Percentiles rank a stretch among this genome's conserved stretches.
Evolutionary conservation across 2,113 vertebrate species (phyloP).

Genomic region (Grantiella picta): DNA sequence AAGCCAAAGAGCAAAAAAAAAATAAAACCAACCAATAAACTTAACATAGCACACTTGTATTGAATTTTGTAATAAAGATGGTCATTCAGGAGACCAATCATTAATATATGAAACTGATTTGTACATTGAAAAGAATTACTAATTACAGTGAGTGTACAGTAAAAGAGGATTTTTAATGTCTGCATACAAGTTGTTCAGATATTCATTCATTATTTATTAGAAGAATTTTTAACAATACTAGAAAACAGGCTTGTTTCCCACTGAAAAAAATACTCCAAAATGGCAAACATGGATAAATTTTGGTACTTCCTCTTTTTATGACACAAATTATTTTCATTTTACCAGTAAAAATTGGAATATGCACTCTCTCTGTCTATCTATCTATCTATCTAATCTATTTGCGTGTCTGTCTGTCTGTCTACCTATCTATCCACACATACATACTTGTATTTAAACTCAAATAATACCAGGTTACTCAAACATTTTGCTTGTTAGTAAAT

Average conservation of each 20-base stretch:
- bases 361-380: not conserved
- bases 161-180: not conserved
- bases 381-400: not conserved
- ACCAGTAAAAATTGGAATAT: not conserved
- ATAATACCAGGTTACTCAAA: not conserved
- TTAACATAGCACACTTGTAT: not conserved
- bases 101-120: not conserved
- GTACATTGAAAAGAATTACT: not conserved
- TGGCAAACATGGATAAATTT: not conserved
- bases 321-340: not conserved
- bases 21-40: not conserved
- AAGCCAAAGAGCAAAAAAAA: not conserved
- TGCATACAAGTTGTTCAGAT: not conserved
- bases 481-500: not conserved
- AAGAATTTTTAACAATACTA: not conserved
- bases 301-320: not conserved
- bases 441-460: not conserved
- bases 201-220: not conserved
- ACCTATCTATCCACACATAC: not conserved
- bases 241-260: not conserved
- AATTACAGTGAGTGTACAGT: not conserved
- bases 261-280: not conserved
- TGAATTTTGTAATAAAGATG: not conserved
- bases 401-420: not conserved
- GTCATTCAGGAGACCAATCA: not conserved